Base-by-base conservation (phyloP, 2,888 invertebrate species). In the Stictocephala bisonia region DNA sequence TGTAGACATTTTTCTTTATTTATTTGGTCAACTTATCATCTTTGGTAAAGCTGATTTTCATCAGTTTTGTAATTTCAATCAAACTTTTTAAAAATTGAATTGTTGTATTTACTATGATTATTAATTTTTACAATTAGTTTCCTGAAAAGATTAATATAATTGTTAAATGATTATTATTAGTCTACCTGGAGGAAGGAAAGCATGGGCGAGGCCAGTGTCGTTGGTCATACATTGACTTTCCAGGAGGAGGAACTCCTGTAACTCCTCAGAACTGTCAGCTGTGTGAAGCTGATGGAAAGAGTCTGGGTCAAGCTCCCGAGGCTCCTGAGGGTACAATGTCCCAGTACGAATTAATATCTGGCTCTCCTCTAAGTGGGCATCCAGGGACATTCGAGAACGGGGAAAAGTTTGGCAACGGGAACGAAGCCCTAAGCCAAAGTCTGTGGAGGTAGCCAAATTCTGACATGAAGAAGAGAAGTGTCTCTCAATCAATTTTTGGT, bases 191-290 rank as follows among this genome's bases (percentile, higher is more conserved):
- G 72, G 66, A 40, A 76, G 53, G 75, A 79, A 79, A 50, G 87
- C 86, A 53, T 85, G 83, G 2, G 87, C 87, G 72, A 88, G 82
- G 29, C 87, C 87, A 68, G 85, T 82, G 56, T 80, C 82, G 76
- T 84, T 84, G 18, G 82, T 82, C 84, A 86, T 87, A 78, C 88
- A 89, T 81, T 88, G 87, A 79, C 87, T 88, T 81, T 89, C 88
- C 13, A 89, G 81, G 64, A 89, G 81, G 71, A 89, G 83, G 81
- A 89, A 89, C 80, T 89, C 88, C 78, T 88, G 88, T 40, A 89
- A 82, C 77, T 89, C 88, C 78, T 89, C 88, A 78, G 88, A 87
- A 79, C 88, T 88, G 75, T 89, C 88, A 2, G 87, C 87, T 0
- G 86, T 87, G 78, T 89, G 88, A 15, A 89, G 81, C 80, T 89